A percentile compares a stretch with the other conserved stretches of the same genome.
phyloP scores from a whole-genome alignment of 1,140 invertebrate genomes.

The Trachymyrmex cornetzi region DNA sequence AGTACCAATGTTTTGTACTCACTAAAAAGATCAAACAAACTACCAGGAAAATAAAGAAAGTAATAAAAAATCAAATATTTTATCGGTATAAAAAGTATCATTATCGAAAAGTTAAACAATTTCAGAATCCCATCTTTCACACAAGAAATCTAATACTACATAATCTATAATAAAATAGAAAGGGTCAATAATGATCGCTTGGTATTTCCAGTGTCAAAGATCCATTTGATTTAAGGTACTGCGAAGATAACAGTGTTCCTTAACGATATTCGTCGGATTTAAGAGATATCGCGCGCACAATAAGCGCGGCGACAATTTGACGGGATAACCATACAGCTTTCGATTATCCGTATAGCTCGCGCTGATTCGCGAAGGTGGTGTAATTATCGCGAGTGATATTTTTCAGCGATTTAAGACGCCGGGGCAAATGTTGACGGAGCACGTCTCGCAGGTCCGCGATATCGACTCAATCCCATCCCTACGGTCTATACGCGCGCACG shows the following conservation, averaged over 20 bases:
- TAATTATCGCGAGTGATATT: constrained; percentile 8
- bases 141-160: too few species aligned
- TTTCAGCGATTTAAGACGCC: constrained; percentile 17
- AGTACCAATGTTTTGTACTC: not conserved
- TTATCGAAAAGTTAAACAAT: too few species aligned
- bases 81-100: too few species aligned
- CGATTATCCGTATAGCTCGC: not conserved
- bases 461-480: constrained; percentile 21
- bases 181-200: too few species aligned
- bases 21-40: too few species aligned
- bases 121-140: too few species aligned
- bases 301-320: not conserved
- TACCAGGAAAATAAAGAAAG: too few species aligned
- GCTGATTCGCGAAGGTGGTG: not conserved
- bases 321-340: not conserved
- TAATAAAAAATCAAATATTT: too few species aligned
- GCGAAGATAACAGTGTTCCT: not conserved
- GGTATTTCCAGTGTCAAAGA: too few species aligned
- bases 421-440: not conserved
- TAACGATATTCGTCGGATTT: not conserved
- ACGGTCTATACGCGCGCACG: not conserved
- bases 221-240: not conserved
- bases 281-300: not conserved
- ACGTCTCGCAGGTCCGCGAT: not conserved
- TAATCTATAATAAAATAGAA: too few species aligned